These are phyloP conservation scores for Yponomeuta evonymella DNA, from an alignment of 2,888 invertebrate genomes.

Conservation along the genomic window DNA sequence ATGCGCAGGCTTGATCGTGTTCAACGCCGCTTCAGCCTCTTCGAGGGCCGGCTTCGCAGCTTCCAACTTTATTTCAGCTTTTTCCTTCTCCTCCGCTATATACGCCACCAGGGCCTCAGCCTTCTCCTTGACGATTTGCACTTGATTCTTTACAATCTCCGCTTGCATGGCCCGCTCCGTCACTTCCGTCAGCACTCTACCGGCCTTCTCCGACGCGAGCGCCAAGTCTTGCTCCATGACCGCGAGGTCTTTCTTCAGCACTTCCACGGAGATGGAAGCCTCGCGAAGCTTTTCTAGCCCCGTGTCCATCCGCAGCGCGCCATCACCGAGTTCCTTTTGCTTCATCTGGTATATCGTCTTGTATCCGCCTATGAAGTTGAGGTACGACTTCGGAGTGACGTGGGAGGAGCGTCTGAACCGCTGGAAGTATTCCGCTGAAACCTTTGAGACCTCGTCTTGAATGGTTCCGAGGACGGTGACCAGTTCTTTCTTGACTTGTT, in stretches of 20 bases:
- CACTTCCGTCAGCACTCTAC: constrained; percentile 90
- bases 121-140: constrained; percentile 96
- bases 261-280: constrained; percentile 94
- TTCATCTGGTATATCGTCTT: constrained; percentile 95
- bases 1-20: constrained; percentile 97
- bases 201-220: constrained; percentile 94
- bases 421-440: constrained; percentile 91
- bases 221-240: constrained; percentile 96
- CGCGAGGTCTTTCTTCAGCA: constrained; percentile 92
- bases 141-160: constrained; percentile 96
- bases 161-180: constrained; percentile 96
- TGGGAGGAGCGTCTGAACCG: constrained; percentile 95
- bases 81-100: constrained; percentile 92
- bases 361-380: constrained; percentile 96
- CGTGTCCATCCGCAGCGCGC: constrained; percentile 95
- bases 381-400: constrained; percentile 97
- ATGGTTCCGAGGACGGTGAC: constrained; percentile 94
- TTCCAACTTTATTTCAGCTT: constrained; percentile 94
- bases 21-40: constrained; percentile 95
- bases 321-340: constrained; percentile 91
- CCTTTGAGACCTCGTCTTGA: constrained; percentile 92
- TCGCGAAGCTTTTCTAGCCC: constrained; percentile 96
- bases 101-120: constrained; percentile 91
- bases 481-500: constrained; percentile 87
- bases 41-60: constrained; percentile 96